phyloP scores from a whole-genome alignment of 2,113 vertebrate genomes.

The Cavia porcellus region DNA sequence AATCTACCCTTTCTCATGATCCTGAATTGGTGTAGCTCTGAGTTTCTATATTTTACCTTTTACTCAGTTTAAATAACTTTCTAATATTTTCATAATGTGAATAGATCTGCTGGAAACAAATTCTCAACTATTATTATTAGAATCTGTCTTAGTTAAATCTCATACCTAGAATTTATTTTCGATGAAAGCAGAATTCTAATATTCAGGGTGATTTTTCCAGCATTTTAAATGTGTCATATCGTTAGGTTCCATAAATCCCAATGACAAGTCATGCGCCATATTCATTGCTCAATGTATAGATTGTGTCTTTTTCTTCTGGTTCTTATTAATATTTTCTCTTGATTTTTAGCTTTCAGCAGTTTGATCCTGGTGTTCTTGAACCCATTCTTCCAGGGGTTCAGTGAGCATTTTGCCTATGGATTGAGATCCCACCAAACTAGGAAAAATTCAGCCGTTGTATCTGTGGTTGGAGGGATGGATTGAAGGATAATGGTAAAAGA shows the following conservation, averaged over 20 bases:
- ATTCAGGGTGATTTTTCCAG: slow-evolving; percentile 8
- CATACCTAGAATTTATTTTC: not conserved
- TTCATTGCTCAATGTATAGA: not conserved
- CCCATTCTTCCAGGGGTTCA: not conserved
- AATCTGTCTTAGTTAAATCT: not conserved
- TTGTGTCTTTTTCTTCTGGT: not conserved
- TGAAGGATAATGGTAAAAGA: not conserved
- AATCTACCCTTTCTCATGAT: not conserved
- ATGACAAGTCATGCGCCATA: not conserved
- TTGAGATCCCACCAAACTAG: not conserved
- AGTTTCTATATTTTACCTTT: not conserved
- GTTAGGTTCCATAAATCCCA: not conserved
- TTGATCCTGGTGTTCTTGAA: not conserved
- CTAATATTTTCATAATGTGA: not conserved
- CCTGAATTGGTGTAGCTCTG: not conserved
- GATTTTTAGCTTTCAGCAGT: not conserved
- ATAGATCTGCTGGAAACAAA: not conserved
- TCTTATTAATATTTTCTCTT: not conserved
- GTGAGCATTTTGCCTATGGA: not conserved
- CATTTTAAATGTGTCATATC: not conserved
- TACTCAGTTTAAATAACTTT: not conserved
- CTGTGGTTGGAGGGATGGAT: too few relatives aligned
- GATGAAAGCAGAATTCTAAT: not conserved
- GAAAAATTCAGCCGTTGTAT: not conserved
- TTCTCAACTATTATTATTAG: not conserved